Evolutionary conservation across 2,797 vertebrate species (phyloP).

Genomic region (Catharus ustulatus): DNA sequence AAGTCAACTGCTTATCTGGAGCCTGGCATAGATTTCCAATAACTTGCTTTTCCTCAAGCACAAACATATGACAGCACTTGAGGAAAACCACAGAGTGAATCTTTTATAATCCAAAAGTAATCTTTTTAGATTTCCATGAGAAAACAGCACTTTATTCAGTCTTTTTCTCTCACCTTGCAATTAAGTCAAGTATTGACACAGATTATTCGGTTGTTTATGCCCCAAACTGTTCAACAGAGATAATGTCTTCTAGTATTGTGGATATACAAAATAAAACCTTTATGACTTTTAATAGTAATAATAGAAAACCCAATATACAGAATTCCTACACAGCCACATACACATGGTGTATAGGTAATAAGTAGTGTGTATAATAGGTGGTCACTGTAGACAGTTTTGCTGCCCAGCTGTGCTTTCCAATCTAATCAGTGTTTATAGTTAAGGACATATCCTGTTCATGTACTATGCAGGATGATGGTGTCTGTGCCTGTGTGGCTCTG

Average conservation of each 20-base stretch:
- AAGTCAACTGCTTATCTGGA: constrained; percentile 45
- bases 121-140: constrained; percentile 53
- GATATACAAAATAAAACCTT: background rate
- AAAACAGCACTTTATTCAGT: constrained; percentile 45
- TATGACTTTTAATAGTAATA: background rate
- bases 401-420: background rate
- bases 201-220: background rate
- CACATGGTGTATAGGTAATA: background rate
- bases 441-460: background rate
- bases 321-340: background rate
- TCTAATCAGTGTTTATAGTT: background rate
- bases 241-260: background rate
- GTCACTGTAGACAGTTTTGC: background rate
- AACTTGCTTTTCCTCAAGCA: constrained; percentile 3
- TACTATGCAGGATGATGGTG: background rate
- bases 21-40: constrained; percentile 52
- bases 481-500: background rate
- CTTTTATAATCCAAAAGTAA: constrained; percentile 58
- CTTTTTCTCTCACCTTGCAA: constrained; percentile 55
- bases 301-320: background rate
- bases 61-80: background rate
- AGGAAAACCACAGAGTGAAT: constrained; percentile 62
- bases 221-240: background rate
- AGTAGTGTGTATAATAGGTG: background rate
- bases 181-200: constrained; percentile 44